Evolutionary conservation across 1,140 invertebrate species (phyloP), one percentile per base, ranked within the genome.

Genomic region (Microplitis demolitor): DNA sequence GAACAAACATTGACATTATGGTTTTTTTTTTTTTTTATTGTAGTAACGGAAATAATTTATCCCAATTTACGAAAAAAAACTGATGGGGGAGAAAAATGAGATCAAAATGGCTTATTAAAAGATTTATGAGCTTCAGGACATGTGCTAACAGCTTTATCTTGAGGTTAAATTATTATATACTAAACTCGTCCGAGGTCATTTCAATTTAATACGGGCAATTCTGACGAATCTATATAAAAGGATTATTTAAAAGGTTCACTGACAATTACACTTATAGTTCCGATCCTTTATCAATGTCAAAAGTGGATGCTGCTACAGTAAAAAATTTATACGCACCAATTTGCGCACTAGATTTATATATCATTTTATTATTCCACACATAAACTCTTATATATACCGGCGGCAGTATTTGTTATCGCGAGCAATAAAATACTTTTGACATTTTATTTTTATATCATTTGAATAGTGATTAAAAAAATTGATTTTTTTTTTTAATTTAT

Each of bases 171-270:
- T 64, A 64, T 50, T 13, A 9, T 64, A 64, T 45, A 50, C 37
- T 31, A 64, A 24, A 45, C 24, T 9, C 16, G n/a, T 9, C 2
- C 13, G 62, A 64, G 31, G 39, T 64, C 62, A 37, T 64, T 64
- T n/a, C 62, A 64, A 64, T 64, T 64, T 64, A n/a, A 50, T 64
- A 64, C 39, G 39, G 62, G 62, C 62, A 64, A 64, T 64, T 64
- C 45, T 50, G 62, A 45, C 45, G 34, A 50, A 64, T 64, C 14
- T 50, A 37, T 37, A 62, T 62, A 62, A 62, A 60, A 62, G 60
- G 60, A 34, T 62, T 62, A 34, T 14, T 56, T 56, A 24, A 24
- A 56, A 13, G 14, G 34, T 58, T 58, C n/a, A 34, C 60, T 39
- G n/a, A 31, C 13, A 62, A n/a, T 35, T 31, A n/a, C 8, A 62